These are phyloP conservation scores for Aurelia coerulea DNA, from an alignment of 30 jellyfish, hydroid and myxozoan species.

Conservation along the genomic window DNA sequence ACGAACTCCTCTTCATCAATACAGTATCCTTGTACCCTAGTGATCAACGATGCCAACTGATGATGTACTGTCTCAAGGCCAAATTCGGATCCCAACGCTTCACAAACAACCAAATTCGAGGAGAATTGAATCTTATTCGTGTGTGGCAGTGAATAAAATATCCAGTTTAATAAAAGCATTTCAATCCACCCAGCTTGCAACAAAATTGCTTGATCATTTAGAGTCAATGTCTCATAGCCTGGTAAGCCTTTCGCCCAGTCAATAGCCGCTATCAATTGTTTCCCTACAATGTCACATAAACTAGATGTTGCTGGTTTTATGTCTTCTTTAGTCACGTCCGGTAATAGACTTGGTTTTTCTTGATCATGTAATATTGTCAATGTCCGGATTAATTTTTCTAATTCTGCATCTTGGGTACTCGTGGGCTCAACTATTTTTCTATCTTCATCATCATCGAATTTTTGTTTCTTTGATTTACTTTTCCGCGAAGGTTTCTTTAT, in stretches of 20 bases:
- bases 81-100: slow-evolving; percentile 37
- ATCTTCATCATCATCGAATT: slow-evolving; percentile 69
- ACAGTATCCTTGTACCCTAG: slow-evolving; percentile 77
- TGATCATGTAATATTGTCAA: slow-evolving; percentile 64
- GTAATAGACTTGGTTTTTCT: slow-evolving; percentile 49
- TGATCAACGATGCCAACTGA: slow-evolving; percentile 63
- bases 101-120: slow-evolving; percentile 54
- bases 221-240: slow-evolving; percentile 80
- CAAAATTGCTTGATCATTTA: slow-evolving; percentile 90
- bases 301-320: slow-evolving; percentile 61
- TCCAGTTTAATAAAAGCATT: slow-evolving; percentile 87
- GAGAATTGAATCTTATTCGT: slow-evolving; percentile 63
- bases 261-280: slow-evolving; percentile 79
- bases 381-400: slow-evolving; percentile 68
- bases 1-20: slow-evolving; percentile 90
- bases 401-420: slow-evolving; percentile 85
- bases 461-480: slow-evolving; percentile 68
- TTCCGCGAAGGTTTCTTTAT: slow-evolving; percentile 68
- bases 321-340: slow-evolving; percentile 24
- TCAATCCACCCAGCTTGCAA: slow-evolving; percentile 97
- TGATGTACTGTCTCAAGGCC: slow-evolving; percentile 79
- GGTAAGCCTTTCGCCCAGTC: slow-evolving; percentile 98
- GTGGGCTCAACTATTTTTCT: slow-evolving; percentile 79
- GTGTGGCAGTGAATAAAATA: slow-evolving; percentile 58
- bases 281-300: slow-evolving; percentile 71